Conservation (phyloP, 2,797 vertebrate species). For the Catharus ustulatus region DNA sequence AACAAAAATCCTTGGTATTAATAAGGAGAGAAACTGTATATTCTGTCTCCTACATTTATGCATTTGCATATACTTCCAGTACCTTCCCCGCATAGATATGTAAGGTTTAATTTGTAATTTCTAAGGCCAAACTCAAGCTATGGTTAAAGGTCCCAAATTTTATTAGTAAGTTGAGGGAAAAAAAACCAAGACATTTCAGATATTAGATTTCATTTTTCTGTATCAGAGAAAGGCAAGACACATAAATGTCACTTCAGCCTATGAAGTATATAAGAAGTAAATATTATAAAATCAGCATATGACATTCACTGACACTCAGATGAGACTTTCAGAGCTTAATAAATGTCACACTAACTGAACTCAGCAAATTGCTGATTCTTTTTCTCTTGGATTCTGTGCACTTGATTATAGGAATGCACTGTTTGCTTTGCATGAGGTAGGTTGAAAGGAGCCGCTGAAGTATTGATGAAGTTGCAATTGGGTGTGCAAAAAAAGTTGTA, state of each 20-base stretch:
- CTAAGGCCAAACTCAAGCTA: neutral
- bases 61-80: neutral
- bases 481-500: neutral
- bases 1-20: neutral
- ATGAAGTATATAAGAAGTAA: neutral
- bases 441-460: neutral
- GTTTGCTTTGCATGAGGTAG: neutral
- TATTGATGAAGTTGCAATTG: neutral
- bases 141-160: neutral
- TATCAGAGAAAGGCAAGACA: neutral
- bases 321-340: neutral
- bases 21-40: neutral
- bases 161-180: neutral
- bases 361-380: neutral
- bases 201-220: neutral
- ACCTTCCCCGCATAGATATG: neutral
- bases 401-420: neutral
- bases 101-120: neutral
- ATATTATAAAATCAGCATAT: neutral
- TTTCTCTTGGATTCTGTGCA: neutral
- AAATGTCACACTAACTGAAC: neutral
- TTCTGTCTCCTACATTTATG: neutral
- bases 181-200: rapidly evolving
- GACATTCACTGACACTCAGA: neutral
- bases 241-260: neutral